These are phyloP conservation scores for Gymnothorax javanicus DNA, from an alignment of 2,797 vertebrate species.

Conservation along the genomic window DNA sequence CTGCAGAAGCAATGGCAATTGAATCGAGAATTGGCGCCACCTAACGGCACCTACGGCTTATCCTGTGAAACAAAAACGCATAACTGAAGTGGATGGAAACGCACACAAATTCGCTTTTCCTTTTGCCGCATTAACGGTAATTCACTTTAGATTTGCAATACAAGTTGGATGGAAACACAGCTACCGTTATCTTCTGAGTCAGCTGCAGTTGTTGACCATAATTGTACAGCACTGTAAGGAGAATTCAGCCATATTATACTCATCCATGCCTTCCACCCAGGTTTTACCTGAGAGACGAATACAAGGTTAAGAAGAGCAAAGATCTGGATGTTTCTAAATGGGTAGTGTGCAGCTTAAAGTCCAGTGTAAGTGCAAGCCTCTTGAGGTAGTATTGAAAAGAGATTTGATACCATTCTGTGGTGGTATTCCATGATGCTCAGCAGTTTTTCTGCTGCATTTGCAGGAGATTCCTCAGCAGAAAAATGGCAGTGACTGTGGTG, in stretches of 20 bases:
- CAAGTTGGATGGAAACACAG: no score
- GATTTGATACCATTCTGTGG: neutral
- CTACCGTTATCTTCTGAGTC: neutral
- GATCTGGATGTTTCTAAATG: slow-evolving; percentile 80
- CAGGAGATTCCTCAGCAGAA: slow-evolving; percentile 92
- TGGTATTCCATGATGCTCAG: slow-evolving; percentile 14
- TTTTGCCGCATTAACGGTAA: no score
- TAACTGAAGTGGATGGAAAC: no score
- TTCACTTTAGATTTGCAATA: no score
- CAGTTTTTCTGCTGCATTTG: slow-evolving; percentile 24
- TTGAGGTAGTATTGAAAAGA: no score
- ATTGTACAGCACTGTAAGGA: neutral
- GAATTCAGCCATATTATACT: neutral
- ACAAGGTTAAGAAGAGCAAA: slow-evolving; percentile 78
- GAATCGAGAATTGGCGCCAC: no score
- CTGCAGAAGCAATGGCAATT: no score
- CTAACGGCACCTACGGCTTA: no score
- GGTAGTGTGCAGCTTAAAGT: slow-evolving; percentile 76
- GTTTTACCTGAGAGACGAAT: slow-evolving; percentile 86
- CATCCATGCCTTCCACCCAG: slow-evolving; percentile 59
- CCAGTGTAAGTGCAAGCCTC: slow-evolving; percentile 68
- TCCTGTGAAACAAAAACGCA: no score
- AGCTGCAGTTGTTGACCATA: neutral
- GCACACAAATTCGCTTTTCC: no score
- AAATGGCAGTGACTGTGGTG: slow-evolving; percentile 91